These are phyloP conservation scores for Sinhomidia bicolor DNA, from an alignment of 2,888 invertebrate genomes.

Conservation along the genomic window DNA sequence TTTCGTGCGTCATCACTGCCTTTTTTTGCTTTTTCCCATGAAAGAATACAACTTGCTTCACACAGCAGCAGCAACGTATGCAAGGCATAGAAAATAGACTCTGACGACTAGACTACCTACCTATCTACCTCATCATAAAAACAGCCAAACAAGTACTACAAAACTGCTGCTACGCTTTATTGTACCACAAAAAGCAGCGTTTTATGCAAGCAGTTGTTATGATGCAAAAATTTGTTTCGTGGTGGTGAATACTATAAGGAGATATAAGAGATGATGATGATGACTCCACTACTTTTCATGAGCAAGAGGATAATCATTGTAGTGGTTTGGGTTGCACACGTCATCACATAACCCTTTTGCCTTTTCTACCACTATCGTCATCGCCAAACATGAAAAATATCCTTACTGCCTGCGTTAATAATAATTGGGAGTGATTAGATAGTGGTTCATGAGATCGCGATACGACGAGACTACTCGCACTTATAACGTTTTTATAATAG, in stretches of 20 bases:
- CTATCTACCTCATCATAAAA: constrained; percentile 9
- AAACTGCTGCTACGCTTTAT: neutral
- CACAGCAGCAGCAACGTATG: neutral
- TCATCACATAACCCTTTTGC: constrained; percentile 65
- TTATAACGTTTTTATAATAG: too few relatives aligned
- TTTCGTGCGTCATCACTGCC: constrained; percentile 70
- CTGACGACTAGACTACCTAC: constrained; percentile 50
- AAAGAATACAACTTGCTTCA: constrained; percentile 60
- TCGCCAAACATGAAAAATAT: constrained; percentile 67
- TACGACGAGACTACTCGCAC: too few relatives aligned
- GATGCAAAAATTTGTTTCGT: constrained; percentile 31
- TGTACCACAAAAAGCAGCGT: neutral
- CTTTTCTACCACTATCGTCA: constrained; percentile 62
- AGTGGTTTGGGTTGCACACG: constrained; percentile 72
- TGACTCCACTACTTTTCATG: constrained; percentile 24
- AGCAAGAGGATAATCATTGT: constrained; percentile 52
- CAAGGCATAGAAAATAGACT: constrained; percentile 16
- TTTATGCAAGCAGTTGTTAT: constrained; percentile 41
- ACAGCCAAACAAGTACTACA: neutral
- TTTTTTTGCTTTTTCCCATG: constrained; percentile 67
- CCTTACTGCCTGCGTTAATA: constrained; percentile 40
- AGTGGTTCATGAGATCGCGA: constrained; percentile 26
- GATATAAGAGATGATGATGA: constrained; percentile 23
- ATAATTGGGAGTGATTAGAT: constrained; percentile 37
- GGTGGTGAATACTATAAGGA: constrained; percentile 42